A percentile compares a stretch with the other conserved stretches of the same genome.
Conservation (phyloP, 1,140 invertebrate species). For the Stegodyphus mimosarum region DNA sequence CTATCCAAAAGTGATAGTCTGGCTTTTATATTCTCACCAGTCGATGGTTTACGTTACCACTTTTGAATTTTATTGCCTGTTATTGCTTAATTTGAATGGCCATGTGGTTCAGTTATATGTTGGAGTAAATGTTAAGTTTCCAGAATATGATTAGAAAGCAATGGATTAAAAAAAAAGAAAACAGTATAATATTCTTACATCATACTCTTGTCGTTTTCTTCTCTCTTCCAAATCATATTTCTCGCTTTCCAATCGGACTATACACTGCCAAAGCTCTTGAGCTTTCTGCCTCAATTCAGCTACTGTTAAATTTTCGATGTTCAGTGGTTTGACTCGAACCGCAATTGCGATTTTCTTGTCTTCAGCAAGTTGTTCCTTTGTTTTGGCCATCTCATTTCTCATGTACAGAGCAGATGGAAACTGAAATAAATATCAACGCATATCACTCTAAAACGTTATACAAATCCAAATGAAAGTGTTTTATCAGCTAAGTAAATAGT, state of each 20-base stretch:
- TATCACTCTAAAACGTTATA: no score
- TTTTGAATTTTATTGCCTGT: no score
- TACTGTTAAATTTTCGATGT: constrained; percentile 79
- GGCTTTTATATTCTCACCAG: no score
- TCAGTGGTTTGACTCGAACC: constrained; percentile 93
- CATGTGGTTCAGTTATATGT: no score
- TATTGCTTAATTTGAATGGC: no score
- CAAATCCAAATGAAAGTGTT: no score
- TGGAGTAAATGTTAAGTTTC: no score
- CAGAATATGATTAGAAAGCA: no score
- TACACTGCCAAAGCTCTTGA: constrained; percentile 92
- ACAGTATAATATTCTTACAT: constrained; percentile 78
- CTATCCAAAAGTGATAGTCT: no score
- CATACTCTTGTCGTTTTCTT: constrained; percentile 99
- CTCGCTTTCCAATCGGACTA: constrained; percentile 96
- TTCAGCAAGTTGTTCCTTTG: constrained; percentile 98
- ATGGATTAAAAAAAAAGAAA: no score
- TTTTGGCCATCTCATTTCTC: constrained; percentile 95
- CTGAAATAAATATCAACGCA: constrained; percentile 20
- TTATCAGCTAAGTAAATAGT: no score
- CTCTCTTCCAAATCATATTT: constrained; percentile 99
- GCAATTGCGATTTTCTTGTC: constrained; percentile 97
- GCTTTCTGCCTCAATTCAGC: constrained; percentile 90
- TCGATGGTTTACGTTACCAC: no score
- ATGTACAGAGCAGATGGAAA: constrained; percentile 87